A percentile compares a stretch with the other conserved stretches of the same genome.
These are phyloP conservation scores for Balaeniceps rex DNA, from an alignment of 2,113 vertebrate species.

Conservation along the genomic window DNA sequence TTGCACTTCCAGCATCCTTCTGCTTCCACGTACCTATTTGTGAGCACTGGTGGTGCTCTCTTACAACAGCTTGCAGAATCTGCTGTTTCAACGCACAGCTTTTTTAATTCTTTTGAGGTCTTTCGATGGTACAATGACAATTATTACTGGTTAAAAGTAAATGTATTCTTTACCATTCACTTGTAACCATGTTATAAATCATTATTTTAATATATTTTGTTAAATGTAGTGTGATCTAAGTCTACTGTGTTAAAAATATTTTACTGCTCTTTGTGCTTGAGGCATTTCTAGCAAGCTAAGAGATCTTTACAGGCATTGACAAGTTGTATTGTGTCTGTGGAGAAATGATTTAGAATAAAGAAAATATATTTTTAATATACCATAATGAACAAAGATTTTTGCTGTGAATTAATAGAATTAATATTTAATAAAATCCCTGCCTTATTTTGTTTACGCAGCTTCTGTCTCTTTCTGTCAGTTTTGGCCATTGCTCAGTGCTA, in stretches of 20 bases:
- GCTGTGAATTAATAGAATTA: slow-evolving; percentile 54
- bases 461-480: slow-evolving; percentile 32
- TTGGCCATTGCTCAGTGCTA: slow-evolving; percentile 24
- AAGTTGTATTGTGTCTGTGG: slow-evolving; percentile 34
- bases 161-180: neutral
- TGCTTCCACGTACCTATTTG: neutral
- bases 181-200: neutral
- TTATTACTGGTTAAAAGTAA: slow-evolving; percentile 12
- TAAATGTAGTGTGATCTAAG: slow-evolving; percentile 51
- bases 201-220: slow-evolving; percentile 61
- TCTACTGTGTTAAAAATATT: slow-evolving; percentile 32
- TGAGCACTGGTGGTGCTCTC: neutral
- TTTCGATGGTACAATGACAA: neutral
- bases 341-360: slow-evolving; percentile 51
- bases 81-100: neutral
- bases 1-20: neutral
- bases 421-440: slow-evolving; percentile 60
- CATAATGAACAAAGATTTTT: slow-evolving; percentile 49
- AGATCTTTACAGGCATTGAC: slow-evolving; percentile 48
- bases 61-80: neutral
- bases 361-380: slow-evolving; percentile 56
- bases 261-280: slow-evolving; percentile 37
- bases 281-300: slow-evolving; percentile 30
- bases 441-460: slow-evolving; percentile 51
- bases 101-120: neutral